Conservation (phyloP, 2,888 invertebrate genomes). For the Callinectes sapidus region DNA sequence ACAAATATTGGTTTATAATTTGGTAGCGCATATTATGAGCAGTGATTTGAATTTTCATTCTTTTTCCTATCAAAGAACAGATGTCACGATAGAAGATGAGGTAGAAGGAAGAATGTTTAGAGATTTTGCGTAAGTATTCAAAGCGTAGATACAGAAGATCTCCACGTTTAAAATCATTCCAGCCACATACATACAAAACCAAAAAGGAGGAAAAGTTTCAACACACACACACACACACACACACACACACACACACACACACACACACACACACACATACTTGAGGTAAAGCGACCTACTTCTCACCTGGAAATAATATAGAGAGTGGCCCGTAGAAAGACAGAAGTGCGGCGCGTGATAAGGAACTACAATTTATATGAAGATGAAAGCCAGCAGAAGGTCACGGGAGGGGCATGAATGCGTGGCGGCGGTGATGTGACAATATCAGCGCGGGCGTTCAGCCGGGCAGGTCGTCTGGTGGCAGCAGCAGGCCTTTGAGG, state of each 20-base stretch:
- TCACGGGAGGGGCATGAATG: conserved; percentile 28
- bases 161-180: too few species aligned
- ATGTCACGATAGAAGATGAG: too few species aligned
- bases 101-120: too few species aligned
- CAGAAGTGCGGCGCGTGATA: conserved; percentile 4
- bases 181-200: too few species aligned
- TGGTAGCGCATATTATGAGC: too few species aligned
- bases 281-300: neutral
- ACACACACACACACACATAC: conserved; percentile 19
- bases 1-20: too few species aligned
- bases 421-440: conserved; percentile 26
- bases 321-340: conserved; percentile 27
- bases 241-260: conserved; percentile 34
- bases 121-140: too few species aligned
- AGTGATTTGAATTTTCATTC: too few species aligned
- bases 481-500: conserved; percentile 21
- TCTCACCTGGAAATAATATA: neutral
- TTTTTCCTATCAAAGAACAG: too few species aligned
- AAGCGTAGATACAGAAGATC: too few species aligned
- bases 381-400: conserved; percentile 24
- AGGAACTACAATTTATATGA: conserved; percentile 33
- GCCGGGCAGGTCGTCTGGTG: conserved; percentile 31
- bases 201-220: too few species aligned
- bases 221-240: conserved; percentile 25
- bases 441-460: conserved; percentile 37